Base-by-base conservation (phyloP, 2,888 invertebrate species). In the Proisotoma minuta region DNA sequence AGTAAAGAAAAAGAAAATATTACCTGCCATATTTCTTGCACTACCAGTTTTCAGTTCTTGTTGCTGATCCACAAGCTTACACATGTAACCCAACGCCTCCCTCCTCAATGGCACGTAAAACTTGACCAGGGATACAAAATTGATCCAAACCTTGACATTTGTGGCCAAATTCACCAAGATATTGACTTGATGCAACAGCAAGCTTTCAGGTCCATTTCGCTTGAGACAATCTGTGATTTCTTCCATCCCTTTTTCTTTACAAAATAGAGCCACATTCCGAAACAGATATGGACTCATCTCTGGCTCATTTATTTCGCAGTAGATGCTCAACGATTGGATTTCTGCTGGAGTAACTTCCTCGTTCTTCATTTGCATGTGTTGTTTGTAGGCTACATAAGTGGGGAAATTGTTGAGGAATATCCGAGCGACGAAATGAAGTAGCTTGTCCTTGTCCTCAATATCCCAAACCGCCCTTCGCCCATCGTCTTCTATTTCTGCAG, bases 101-200 rank as follows among this genome's bases (percentile, higher is more conserved):
- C 88, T 87, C 63, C 95, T 84, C 70, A 95, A 80, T 20, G 93
- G 93, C 77, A 93, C 88, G 76, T 94, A 88, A 70, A 91, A 83
- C 76, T 92, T 91, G 72, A 91, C 85, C 68, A 94, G 88, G 69
- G 91, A 90, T 75, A 89, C 86, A 76, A 90, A 91, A 79, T 94
- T 95, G 74, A 95, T 83, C 94, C 94, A 95, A 34, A 94, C 80
- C 77, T 95, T 92, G 59, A 95, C 83, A 82, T 95, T 94, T 63
- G 93, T 91, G 64, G 94, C 88, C 72, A 93, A 87, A 66, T 90
- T 89, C 72, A 94, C 91, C 78, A 95, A 88, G 43, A 91, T 87
- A 82, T 95, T 94, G 15, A 94, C 94, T 77, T 92, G 87, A 51
- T 89, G 87, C 70, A 93, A 84, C 0, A 94, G 91, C 74, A 96